Evolutionary conservation across 2,888 invertebrate genomes (phyloP).

Genomic region (Ectropis crepuscularia): DNA sequence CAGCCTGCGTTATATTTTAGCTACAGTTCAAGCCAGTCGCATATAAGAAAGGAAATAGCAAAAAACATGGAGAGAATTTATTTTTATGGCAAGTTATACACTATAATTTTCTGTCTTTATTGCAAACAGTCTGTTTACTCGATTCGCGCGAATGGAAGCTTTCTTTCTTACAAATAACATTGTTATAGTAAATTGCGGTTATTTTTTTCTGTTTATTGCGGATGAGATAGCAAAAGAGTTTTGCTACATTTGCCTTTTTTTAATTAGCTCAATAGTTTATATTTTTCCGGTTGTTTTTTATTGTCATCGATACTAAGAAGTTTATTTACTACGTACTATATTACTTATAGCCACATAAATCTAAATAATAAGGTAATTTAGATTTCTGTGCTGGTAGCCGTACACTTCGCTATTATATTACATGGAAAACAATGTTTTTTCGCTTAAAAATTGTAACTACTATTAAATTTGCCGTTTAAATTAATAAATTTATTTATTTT

Average conservation of each 20-base stretch:
- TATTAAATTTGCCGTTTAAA: too few relatives aligned
- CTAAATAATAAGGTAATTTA: too few relatives aligned
- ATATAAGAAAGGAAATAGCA: conserved; percentile 28
- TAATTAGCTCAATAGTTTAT: too few relatives aligned
- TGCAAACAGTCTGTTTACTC: conserved; percentile 10
- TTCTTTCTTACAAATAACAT: conserved; percentile 10
- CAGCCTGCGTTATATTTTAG: conserved; percentile 45
- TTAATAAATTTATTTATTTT: too few relatives aligned
- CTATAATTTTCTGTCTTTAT: conserved; percentile 18
- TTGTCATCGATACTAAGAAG: too few relatives aligned
- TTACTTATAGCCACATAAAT: too few relatives aligned
- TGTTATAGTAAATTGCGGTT: conserved; percentile 1
- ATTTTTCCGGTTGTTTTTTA: too few relatives aligned
- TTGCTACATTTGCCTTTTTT: neutral
- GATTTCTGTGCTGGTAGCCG: too few relatives aligned
- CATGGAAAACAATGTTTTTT: too few relatives aligned
- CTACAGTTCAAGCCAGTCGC: conserved; percentile 27
- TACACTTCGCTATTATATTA: too few relatives aligned
- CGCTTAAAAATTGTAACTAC: too few relatives aligned
- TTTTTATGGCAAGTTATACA: conserved; percentile 16
- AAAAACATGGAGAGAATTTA: conserved; percentile 16
- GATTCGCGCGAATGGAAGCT: conserved; percentile 1
- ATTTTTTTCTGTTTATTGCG: neutral
- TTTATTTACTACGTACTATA: too few relatives aligned
- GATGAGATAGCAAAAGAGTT: neutral